A percentile compares a stretch with the other conserved stretches of the same genome.
These are phyloP conservation scores for Pachypeltis micranthus DNA, from an alignment of 1,140 invertebrate genomes.

Conservation along the genomic window DNA sequence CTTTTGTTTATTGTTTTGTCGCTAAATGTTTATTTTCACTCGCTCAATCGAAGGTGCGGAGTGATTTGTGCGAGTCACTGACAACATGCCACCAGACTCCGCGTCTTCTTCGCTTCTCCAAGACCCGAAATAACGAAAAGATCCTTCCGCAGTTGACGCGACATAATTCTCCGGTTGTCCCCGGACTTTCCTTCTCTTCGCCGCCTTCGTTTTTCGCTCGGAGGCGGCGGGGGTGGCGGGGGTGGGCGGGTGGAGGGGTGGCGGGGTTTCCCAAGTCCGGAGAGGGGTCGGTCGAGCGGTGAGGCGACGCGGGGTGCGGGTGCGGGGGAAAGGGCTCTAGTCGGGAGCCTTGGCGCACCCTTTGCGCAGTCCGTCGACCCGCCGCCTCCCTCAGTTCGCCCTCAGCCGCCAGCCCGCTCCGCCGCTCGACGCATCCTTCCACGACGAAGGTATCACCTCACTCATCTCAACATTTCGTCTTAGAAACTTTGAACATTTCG, in stretches of 20 bases:
- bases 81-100: no score
- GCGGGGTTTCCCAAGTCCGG: not conserved
- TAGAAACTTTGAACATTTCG: no score
- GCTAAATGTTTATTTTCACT: no score
- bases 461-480: no score
- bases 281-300: no score
- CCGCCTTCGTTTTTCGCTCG: not conserved
- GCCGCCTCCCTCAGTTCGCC: slow-evolving; percentile 1
- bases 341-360: not conserved
- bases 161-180: not conserved
- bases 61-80: no score
- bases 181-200: not conserved
- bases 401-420: not conserved
- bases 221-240: not conserved
- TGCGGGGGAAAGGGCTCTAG: not conserved
- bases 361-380: not conserved
- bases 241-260: not conserved
- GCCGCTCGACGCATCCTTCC: no score
- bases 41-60: no score
- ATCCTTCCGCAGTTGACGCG: not conserved
- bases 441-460: no score
- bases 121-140: not conserved
- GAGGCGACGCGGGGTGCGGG: not conserved
- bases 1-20: no score
- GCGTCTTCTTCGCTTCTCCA: no score